Base-by-base conservation (phyloP, 2,113 vertebrate species). In the Jacana jacana region DNA sequence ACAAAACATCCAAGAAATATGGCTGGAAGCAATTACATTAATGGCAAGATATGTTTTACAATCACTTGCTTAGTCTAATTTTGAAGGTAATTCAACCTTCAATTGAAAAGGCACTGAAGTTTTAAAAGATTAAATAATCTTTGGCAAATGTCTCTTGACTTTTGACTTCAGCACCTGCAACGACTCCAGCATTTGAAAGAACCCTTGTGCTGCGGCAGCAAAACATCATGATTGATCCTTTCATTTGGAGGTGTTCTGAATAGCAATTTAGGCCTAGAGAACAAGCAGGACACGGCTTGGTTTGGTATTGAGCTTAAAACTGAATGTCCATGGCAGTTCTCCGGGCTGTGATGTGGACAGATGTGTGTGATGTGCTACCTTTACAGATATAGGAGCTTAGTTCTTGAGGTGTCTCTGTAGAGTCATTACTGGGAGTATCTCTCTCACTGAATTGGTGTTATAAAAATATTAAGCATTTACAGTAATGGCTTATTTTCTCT, bases 11-110 rank as follows among this genome's bases (percentile, higher is more conserved):
- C 69, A 86, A 95, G 80, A 95, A 91, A 96, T 91, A 96, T 73
- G 49, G 18, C 27, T 65, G 64, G 85, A 88, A 96, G 58, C 68
- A 96, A 96, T 93, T 92, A 93, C 84, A 89, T 95, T 96, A 84
- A 82, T 64, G 46, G 81, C 44, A 91, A 89, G 92, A 92, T 89
- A 87, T 51, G 48, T 75, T 97, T 91, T 85, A 68, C 80, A 87
- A 82, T 83, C 93, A 12, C 73, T 75, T 93, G n/a, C n/a, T 51
- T 54, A 48, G 66, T 77, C 17, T 86, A 28, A 75, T 89, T 93
- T 85, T 86, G 54, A 94, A 49, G 15, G 31, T 35, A 81, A 37
- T 57, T 35, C 20, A n/a, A 20, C 61, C 49, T 78, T 88, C 33
- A 42, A 42, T 42, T 42, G 35, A 18, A 52, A 51, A 80, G 58